These are phyloP conservation scores for Macrophya alboannulata DNA, from an alignment of 2,888 invertebrate species.

Conservation along the genomic window DNA sequence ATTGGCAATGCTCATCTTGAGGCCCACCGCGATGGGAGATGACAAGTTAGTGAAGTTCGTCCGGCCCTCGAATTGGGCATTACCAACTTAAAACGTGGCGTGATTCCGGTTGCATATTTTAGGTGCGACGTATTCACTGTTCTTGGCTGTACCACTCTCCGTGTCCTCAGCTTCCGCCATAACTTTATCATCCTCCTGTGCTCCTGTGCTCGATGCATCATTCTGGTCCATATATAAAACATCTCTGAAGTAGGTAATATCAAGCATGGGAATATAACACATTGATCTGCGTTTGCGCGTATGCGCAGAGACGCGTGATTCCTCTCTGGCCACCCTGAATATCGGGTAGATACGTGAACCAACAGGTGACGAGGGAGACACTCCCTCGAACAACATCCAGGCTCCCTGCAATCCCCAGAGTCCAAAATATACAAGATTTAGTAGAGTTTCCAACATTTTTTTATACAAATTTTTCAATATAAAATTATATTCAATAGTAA, in stretches of 20 bases:
- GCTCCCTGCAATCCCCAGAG: slow-evolving; percentile 62
- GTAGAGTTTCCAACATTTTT: neutral
- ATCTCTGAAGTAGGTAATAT: neutral
- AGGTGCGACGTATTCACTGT: too few species aligned
- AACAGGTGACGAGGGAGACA: slow-evolving; percentile 78
- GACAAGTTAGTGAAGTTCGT: too few species aligned
- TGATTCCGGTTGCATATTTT: too few species aligned
- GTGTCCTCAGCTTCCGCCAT: neutral
- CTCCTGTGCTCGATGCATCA: neutral
- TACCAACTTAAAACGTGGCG: too few species aligned
- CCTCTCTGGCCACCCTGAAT: slow-evolving; percentile 64
- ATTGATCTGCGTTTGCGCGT: slow-evolving; percentile 74
- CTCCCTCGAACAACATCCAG: slow-evolving; percentile 72
- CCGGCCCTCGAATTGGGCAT: too few species aligned
- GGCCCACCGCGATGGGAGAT: too few species aligned
- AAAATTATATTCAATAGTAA: neutral
- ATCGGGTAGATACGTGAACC: slow-evolving; percentile 73
- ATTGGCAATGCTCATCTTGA: too few species aligned
- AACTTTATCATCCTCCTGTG: slow-evolving; percentile 13
- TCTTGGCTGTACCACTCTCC: too few species aligned
- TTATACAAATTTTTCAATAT: neutral
- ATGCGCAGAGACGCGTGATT: slow-evolving; percentile 65
- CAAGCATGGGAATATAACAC: slow-evolving; percentile 70
- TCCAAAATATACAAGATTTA: slow-evolving; percentile 29
- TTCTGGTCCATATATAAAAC: slow-evolving; percentile 17